Conservation (phyloP, 2,888 invertebrate genomes). For the Dasypogon diadema region DNA sequence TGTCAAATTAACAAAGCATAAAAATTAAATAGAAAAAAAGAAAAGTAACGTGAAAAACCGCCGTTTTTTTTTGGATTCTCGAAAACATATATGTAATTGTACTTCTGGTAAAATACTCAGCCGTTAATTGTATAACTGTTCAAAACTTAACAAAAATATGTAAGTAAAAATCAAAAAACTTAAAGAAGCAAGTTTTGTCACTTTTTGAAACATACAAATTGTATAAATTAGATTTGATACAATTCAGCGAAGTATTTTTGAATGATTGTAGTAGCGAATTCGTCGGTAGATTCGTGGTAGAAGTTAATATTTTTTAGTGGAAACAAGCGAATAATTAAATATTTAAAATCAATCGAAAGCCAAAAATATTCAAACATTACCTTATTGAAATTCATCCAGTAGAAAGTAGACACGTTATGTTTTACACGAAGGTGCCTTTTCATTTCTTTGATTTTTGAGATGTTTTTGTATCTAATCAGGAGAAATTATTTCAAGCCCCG, state of each 20-base stretch:
- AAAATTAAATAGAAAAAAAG: neutral
- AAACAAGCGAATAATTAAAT: neutral
- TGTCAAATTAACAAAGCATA: neutral
- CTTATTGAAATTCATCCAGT: neutral
- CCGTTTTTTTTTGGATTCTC: constrained; percentile 20
- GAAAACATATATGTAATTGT: constrained; percentile 5
- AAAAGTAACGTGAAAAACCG: constrained; percentile 1
- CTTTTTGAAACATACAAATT: constrained; percentile 8
- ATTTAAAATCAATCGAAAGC: neutral
- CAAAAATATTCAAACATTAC: neutral
- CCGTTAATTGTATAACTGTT: neutral
- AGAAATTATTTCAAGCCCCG: no score
- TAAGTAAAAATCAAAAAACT: neutral
- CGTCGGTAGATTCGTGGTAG: constrained; percentile 18
- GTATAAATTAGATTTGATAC: neutral
- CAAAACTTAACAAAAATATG: constrained; percentile 6
- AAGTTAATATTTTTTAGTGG: neutral
- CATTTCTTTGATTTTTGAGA: constrained; percentile 5
- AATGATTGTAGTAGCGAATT: neutral
- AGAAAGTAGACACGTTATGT: neutral
- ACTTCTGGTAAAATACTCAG: constrained; percentile 25
- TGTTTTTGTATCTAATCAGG: no score
- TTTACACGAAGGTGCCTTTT: constrained; percentile 35
- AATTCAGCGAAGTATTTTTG: constrained; percentile 15
- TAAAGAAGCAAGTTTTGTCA: constrained; percentile 6